These are phyloP conservation scores for Cosmia pyralina DNA, from an alignment of 2,888 invertebrate genomes.

Conservation along the genomic window DNA sequence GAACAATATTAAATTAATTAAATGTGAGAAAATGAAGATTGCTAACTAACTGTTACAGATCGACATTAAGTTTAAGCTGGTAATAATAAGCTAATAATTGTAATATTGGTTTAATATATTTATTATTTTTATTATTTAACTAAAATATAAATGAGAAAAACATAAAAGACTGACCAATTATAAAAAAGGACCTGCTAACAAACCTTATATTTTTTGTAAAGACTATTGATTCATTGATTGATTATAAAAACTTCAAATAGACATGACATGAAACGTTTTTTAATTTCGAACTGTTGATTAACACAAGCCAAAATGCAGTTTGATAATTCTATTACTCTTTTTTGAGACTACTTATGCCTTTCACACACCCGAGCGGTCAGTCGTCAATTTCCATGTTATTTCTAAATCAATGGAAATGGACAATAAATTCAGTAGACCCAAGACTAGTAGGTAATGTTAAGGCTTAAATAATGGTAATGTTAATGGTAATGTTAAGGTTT, in stretches of 20 bases:
- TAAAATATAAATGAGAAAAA: constrained; percentile 16
- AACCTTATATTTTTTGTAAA: background rate
- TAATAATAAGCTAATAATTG: too few relatives aligned
- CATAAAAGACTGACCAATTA: too few relatives aligned
- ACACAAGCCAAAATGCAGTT: background rate
- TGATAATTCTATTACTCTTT: constrained; percentile 8
- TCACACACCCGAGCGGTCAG: background rate
- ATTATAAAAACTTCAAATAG: background rate
- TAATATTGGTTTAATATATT: too few relatives aligned
- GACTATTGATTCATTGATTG: too few relatives aligned
- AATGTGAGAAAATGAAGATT: too few relatives aligned
- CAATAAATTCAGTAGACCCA: constrained; percentile 13
- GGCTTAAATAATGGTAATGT: too few relatives aligned
- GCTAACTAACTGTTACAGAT: too few relatives aligned
- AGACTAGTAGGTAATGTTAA: background rate
- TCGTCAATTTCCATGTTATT: constrained; percentile 8
- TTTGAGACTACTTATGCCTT: background rate
- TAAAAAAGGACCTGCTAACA: too few relatives aligned
- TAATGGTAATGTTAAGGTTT: background rate
- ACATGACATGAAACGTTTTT: background rate
- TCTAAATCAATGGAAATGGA: constrained; percentile 10
- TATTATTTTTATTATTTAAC: too few relatives aligned
- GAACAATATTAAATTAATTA: background rate
- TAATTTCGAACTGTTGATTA: background rate
- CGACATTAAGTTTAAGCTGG: too few relatives aligned